Percentiles rank a stretch among this genome's conserved stretches.
Evolutionary conservation across 2,888 invertebrate species (phyloP).

Genomic region (Leptura quadrifasciata): DNA sequence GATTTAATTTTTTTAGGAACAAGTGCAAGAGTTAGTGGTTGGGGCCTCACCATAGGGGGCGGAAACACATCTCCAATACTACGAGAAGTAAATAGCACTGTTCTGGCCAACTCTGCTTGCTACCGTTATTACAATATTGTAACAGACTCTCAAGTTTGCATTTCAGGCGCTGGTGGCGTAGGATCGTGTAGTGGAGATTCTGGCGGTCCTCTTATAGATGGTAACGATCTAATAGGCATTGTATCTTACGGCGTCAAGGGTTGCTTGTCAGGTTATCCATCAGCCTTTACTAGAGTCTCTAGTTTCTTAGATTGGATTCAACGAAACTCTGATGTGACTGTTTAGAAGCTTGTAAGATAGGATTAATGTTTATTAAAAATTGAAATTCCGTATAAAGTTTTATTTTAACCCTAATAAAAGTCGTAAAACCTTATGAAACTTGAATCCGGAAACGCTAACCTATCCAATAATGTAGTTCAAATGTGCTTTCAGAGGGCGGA

Average conservation of each 20-base stretch:
- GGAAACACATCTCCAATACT: not conserved
- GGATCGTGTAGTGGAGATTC: constrained; percentile 23
- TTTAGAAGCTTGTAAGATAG: not conserved
- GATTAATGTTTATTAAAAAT: too few species aligned
- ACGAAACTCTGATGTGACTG: not conserved
- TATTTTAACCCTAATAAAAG: too few species aligned
- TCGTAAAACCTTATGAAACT: too few species aligned
- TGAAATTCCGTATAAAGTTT: too few species aligned
- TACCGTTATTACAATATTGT: not conserved
- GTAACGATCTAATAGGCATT: not conserved
- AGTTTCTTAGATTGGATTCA: constrained; percentile 16
- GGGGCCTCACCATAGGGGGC: constrained; percentile 31
- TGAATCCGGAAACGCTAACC: too few species aligned
- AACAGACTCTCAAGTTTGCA: not conserved
- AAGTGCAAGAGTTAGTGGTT: constrained; percentile 47
- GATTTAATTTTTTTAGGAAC: not conserved
- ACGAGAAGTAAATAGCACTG: not conserved
- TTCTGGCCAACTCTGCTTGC: not conserved
- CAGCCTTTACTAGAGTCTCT: not conserved
- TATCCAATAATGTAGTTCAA: too few species aligned
- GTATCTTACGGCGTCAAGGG: not conserved
- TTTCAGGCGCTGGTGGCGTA: not conserved
- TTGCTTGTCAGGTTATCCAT: not conserved
- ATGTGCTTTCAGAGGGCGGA: too few species aligned
- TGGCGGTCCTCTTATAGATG: not conserved